Conservation (phyloP, 2,888 invertebrate species). For the Papilio protenor region DNA sequence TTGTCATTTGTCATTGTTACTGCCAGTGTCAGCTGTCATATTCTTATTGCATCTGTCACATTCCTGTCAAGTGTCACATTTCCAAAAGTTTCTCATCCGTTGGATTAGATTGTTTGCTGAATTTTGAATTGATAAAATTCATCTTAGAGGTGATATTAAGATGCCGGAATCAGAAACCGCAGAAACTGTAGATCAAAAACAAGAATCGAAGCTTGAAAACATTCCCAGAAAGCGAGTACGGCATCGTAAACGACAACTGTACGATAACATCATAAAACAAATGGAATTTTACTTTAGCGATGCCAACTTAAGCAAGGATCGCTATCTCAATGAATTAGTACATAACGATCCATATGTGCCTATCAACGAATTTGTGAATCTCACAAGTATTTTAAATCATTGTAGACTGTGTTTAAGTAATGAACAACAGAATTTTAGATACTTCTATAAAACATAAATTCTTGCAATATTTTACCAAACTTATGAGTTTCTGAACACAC, state of each 20-base stretch:
- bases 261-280: slow-evolving; percentile 90
- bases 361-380: slow-evolving; percentile 83
- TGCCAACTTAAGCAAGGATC: slow-evolving; percentile 95
- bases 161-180: slow-evolving; percentile 69
- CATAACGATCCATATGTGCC: slow-evolving; percentile 88
- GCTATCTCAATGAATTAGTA: slow-evolving; percentile 90
- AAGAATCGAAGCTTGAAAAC: slow-evolving; percentile 66
- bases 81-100: background rate
- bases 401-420: background rate
- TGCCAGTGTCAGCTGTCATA: background rate
- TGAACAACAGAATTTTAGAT: background rate
- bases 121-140: background rate
- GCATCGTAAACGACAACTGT: slow-evolving; percentile 90
- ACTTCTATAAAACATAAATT: background rate
- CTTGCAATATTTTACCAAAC: background rate
- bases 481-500: background rate
- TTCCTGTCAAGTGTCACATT: background rate
- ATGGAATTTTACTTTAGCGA: slow-evolving; percentile 99
- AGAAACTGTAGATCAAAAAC: slow-evolving; percentile 61
- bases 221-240: slow-evolving; percentile 82
- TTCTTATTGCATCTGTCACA: background rate
- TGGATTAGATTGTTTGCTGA: background rate
- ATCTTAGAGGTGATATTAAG: slow-evolving; percentile 10
- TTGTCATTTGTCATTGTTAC: background rate
- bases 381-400: background rate